A percentile compares a stretch with the other conserved stretches of the same genome.
Evolutionary conservation across 2,888 invertebrate species (phyloP).

Genomic region (Petrolisthes cinctipes): DNA sequence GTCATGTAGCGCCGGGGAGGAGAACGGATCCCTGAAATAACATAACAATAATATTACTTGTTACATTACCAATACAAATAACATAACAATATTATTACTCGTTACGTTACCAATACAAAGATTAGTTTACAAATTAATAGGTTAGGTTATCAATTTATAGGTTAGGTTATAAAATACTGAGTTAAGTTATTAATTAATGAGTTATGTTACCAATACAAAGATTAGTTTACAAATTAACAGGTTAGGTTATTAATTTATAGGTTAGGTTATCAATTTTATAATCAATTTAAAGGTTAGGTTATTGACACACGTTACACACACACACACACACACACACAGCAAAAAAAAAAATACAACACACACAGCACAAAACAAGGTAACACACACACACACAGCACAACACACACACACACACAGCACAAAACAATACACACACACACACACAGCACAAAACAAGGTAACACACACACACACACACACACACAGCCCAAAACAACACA

Average conservation of each 20-base stretch:
- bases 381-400: background rate
- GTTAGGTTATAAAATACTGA: too few species aligned
- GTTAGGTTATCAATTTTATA: too few species aligned
- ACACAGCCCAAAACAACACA: background rate
- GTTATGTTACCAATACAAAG: too few species aligned
- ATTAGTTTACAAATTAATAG: too few species aligned
- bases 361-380: background rate
- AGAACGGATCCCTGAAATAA: constrained; percentile 47
- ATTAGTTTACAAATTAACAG: too few species aligned
- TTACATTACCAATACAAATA: background rate
- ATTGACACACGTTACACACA: background rate
- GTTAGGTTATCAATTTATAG: too few species aligned
- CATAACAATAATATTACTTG: background rate
- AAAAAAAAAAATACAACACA: too few species aligned
- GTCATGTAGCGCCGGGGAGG: constrained; percentile 48
- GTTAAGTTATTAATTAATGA: too few species aligned
- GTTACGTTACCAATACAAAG: background rate
- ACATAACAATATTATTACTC: background rate
- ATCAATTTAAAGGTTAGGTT: too few species aligned
- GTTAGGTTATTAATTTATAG: too few species aligned
- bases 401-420: background rate
- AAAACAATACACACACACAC: background rate
- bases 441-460: background rate
- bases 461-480: background rate
- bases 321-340: too few species aligned